Percentiles rank a stretch among this genome's conserved stretches.
Evolutionary conservation across 2,113 vertebrate genomes (phyloP).

Genomic region (Notarius lentiginosus): DNA sequence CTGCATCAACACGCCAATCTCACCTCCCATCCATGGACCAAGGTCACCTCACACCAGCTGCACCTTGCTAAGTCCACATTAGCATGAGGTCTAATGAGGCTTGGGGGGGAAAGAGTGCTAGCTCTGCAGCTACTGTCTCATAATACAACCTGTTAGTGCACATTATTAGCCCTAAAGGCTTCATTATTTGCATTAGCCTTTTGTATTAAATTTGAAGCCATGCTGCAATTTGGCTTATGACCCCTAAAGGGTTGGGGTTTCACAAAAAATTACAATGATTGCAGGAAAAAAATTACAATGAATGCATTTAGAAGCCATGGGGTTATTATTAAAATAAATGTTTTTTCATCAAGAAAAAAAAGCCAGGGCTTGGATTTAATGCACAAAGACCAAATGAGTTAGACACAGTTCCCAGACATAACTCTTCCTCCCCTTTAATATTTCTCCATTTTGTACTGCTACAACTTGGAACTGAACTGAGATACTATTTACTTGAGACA

Average conservation of each 20-base stretch:
- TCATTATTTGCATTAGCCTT: conserved; percentile 59
- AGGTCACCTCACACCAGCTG: conserved; percentile 45
- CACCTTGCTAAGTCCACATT: conserved; percentile 32
- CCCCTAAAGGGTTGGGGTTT: conserved; percentile 38
- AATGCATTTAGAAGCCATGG: conserved; percentile 30
- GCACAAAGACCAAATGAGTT: background rate
- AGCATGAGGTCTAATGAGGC: conserved; percentile 29
- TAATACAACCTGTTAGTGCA: conserved; percentile 1
- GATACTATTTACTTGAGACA: background rate
- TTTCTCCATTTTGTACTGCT: background rate
- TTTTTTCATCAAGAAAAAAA: background rate
- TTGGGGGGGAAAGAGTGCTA: background rate
- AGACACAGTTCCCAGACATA: background rate
- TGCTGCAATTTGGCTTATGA: conserved; percentile 21
- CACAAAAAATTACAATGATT: conserved; percentile 30
- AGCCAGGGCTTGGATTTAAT: background rate
- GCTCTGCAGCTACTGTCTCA: background rate
- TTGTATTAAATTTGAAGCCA: conserved; percentile 36
- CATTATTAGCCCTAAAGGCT: conserved; percentile 39
- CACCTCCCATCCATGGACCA: conserved; percentile 10
- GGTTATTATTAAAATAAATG: background rate
- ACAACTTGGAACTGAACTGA: background rate
- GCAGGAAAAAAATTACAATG: conserved; percentile 30
- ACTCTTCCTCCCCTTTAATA: background rate
- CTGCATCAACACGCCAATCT: background rate